Evolutionary conservation across 2,113 vertebrate genomes (phyloP).

Genomic region (Nesogale talazaci): DNA sequence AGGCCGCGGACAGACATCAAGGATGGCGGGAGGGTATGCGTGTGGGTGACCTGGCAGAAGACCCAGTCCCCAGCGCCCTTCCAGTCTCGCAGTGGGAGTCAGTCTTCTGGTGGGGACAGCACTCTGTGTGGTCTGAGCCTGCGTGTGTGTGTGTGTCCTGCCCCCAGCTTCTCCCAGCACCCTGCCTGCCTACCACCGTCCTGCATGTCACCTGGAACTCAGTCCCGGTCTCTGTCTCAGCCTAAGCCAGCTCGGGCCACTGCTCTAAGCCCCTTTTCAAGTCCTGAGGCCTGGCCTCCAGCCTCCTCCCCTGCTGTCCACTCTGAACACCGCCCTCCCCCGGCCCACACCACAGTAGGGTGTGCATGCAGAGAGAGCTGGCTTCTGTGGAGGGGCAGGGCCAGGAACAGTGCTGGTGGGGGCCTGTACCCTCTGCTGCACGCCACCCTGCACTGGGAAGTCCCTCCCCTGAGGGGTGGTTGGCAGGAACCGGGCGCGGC

Average conservation of each 20-base stretch:
- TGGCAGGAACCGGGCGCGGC: conserved; percentile 37
- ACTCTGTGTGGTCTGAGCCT: not conserved
- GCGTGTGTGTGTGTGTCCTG: fast-evolving
- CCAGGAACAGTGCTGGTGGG: too few species aligned
- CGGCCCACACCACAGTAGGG: not conserved
- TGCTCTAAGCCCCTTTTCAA: not conserved
- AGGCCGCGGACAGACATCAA: not conserved
- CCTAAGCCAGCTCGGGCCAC: not conserved
- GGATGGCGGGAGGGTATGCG: too few species aligned
- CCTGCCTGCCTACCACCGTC: not conserved
- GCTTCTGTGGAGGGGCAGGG: not conserved
- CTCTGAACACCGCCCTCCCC: not conserved
- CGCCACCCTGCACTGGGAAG: not conserved
- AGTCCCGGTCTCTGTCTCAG: not conserved
- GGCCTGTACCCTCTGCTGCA: not conserved
- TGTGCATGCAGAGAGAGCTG: not conserved
- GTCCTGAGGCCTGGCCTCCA: not conserved
- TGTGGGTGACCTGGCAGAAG: not conserved
- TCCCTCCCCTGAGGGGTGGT: conserved; percentile 54
- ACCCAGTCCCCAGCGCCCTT: not conserved
- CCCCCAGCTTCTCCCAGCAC: too few species aligned
- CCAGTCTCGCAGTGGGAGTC: not conserved
- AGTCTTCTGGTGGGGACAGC: not conserved
- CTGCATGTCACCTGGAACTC: not conserved
- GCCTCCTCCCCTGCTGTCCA: not conserved